Percentiles rank a stretch among this genome's conserved stretches.
These are phyloP conservation scores for Mirza zaza DNA, from an alignment of 2,113 vertebrate species.

Conservation along the genomic window DNA sequence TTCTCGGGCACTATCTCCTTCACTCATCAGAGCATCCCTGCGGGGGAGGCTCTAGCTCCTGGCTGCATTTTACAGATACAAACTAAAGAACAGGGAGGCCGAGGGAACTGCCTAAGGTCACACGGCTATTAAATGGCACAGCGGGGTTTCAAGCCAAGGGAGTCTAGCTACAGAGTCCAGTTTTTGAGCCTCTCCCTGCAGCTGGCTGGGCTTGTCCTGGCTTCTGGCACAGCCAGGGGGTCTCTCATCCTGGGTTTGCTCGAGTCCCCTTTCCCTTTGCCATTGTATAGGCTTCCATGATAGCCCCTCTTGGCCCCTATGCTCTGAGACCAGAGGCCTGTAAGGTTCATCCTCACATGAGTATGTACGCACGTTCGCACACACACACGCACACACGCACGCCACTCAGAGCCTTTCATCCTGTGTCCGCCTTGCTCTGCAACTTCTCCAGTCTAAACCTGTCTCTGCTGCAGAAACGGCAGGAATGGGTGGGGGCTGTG, in stretches of 20 bases:
- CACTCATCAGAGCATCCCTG: not conserved
- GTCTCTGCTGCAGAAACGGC: not conserved
- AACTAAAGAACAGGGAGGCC: not conserved
- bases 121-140: not conserved
- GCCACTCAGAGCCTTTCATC: not conserved
- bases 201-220: not conserved
- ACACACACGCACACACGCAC: rapidly evolving
- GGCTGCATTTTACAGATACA: not conserved
- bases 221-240: not conserved
- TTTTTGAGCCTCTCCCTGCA: not conserved
- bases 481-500: not conserved
- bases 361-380: too few relatives aligned
- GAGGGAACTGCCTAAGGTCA: not conserved
- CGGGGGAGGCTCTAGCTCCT: not conserved
- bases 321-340: not conserved
- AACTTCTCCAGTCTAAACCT: not conserved
- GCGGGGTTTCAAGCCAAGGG: not conserved
- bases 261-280: rapidly evolving
- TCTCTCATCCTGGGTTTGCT: not conserved
- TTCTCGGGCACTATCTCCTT: not conserved
- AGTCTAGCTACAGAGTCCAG: not conserved
- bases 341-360: not conserved
- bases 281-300: not conserved
- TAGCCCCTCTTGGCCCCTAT: not conserved
- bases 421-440: not conserved